Evolutionary conservation across 1,140 invertebrate genomes (phyloP).

Genomic region (Trigoniulus corallinus): DNA sequence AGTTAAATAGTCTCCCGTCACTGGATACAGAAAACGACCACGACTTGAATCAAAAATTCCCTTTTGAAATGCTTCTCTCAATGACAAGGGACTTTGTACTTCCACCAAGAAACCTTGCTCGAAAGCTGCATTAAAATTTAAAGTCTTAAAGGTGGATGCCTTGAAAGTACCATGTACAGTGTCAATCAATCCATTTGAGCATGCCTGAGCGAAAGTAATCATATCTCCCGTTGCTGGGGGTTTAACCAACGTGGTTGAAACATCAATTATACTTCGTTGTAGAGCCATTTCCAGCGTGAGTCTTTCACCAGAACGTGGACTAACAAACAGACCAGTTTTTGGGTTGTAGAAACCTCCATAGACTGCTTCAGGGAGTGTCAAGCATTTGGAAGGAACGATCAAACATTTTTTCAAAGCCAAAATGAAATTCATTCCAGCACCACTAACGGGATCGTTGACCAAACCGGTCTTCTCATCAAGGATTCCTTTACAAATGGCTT

Average conservation of each 20-base stretch:
- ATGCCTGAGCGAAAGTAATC: constrained; percentile 67
- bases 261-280: no score
- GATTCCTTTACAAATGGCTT: constrained; percentile 67
- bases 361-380: constrained; percentile 70
- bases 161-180: constrained; percentile 46
- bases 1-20: constrained; percentile 48
- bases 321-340: constrained; percentile 51
- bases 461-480: constrained; percentile 71
- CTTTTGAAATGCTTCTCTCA: constrained; percentile 67
- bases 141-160: constrained; percentile 38
- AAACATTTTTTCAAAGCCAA: no score
- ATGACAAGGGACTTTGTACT: constrained; percentile 56
- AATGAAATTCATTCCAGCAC: constrained; percentile 55
- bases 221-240: no score
- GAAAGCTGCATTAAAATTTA: constrained; percentile 71
- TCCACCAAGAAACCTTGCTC: constrained; percentile 65
- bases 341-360: constrained; percentile 47
- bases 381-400: no score
- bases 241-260: no score
- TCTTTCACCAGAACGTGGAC: no score
- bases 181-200: constrained; percentile 59
- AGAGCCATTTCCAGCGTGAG: no score
- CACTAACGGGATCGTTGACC: constrained; percentile 50
- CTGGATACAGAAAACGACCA: constrained; percentile 61
- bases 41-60: constrained; percentile 57